phyloP scores from a whole-genome alignment of 23 tunicate species.

The Corella eumyota region DNA sequence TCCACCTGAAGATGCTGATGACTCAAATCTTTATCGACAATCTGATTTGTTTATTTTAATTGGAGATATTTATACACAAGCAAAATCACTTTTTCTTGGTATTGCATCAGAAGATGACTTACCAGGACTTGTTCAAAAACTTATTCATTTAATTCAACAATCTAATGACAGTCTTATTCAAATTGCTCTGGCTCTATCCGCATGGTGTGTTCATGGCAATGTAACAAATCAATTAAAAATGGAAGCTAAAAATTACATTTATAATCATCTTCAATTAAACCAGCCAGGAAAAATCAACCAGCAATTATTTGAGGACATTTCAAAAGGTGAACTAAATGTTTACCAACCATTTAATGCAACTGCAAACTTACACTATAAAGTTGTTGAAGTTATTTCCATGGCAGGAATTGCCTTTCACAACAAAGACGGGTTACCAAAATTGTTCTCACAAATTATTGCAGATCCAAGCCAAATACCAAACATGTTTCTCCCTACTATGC shows the following conservation, averaged over 20 bases:
- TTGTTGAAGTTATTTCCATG: conserved; percentile 8
- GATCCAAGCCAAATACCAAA: conserved; percentile 5
- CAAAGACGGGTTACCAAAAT: conserved; percentile 6
- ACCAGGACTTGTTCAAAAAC: not conserved
- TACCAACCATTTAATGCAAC: not conserved
- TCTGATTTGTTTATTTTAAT: conserved; percentile 14
- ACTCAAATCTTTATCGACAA: conserved; percentile 8
- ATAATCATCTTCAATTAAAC: conserved; percentile 4
- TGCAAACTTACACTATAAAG: not conserved
- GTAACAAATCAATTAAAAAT: not conserved
- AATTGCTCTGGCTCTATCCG: conserved; percentile 30
- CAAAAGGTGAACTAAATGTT: not conserved
- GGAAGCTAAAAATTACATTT: conserved; percentile 6
- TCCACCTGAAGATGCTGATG: conserved; percentile 9
- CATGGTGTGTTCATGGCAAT: conserved; percentile 17
- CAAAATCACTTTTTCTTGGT: conserved; percentile 15
- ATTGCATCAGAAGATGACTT: conserved; percentile 5
- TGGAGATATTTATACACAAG: conserved; percentile 11
- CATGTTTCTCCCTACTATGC: conserved; percentile 42
- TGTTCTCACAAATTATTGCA: conserved; percentile 4
- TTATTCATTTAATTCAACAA: conserved; percentile 16
- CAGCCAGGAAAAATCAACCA: conserved; percentile 5
- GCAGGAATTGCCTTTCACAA: conserved; percentile 1
- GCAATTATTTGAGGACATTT: not conserved
- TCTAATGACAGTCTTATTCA: conserved; percentile 21